A percentile compares a stretch with the other conserved stretches of the same genome.
These are phyloP conservation scores for Mythimna impura DNA, from an alignment of 2,888 invertebrate species.

Conservation along the genomic window DNA sequence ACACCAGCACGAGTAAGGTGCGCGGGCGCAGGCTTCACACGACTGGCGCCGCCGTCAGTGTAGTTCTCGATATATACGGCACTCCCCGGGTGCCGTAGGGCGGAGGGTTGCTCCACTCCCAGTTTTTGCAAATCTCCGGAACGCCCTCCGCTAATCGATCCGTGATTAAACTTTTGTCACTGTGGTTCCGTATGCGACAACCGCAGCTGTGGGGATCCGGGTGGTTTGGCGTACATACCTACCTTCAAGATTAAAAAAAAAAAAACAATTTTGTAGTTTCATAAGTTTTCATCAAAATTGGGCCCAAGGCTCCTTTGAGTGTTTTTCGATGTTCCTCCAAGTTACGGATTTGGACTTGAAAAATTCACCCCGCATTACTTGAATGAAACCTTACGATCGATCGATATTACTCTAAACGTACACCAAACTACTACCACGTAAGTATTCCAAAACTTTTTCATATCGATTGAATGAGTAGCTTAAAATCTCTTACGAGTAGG, in stretches of 20 bases:
- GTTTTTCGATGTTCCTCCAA: too few species aligned
- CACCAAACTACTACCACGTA: too few species aligned
- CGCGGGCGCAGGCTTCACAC: conserved; percentile 49
- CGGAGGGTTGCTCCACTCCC: conserved; percentile 66
- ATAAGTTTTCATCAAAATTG: too few species aligned
- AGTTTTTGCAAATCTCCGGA: conserved; percentile 68
- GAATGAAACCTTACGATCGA: too few species aligned
- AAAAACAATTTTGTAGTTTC: too few species aligned
- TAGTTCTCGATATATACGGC: conserved; percentile 52
- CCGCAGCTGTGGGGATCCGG: conserved; percentile 19
- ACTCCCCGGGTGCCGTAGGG: conserved; percentile 46
- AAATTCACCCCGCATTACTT: too few species aligned
- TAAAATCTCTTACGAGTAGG: too few species aligned
- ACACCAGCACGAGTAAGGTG: conserved; percentile 2
- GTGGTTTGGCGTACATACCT: background rate
- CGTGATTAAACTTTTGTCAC: conserved; percentile 77
- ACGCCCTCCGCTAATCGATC: conserved; percentile 72
- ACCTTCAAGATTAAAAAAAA: background rate
- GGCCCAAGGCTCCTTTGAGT: background rate
- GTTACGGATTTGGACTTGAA: too few species aligned
- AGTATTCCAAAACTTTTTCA: too few species aligned
- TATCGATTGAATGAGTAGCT: too few species aligned
- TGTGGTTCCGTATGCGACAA: conserved; percentile 27
- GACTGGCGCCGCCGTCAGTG: conserved; percentile 44
- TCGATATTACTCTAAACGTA: too few species aligned